These are phyloP conservation scores for Castor canadensis DNA, from an alignment of 2,113 vertebrate genomes.

Conservation along the genomic window DNA sequence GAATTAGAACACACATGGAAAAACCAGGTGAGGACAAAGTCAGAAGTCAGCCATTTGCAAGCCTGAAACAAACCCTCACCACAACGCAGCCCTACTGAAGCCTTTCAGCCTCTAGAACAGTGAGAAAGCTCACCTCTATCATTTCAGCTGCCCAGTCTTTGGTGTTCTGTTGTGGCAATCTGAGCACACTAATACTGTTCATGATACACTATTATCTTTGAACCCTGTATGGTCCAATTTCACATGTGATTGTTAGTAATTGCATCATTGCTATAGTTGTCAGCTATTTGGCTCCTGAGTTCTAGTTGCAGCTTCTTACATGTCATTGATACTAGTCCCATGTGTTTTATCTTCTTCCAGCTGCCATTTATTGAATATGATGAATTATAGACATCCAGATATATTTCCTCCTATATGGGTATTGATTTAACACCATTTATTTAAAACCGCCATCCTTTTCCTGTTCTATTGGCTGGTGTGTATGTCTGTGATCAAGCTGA, in stretches of 20 bases:
- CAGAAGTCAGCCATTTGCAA: not conserved
- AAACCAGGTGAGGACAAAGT: accelerated
- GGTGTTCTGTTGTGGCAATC: not conserved
- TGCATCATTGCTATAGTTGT: too few species aligned
- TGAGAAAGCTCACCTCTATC: not conserved
- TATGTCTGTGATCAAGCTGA: too few species aligned
- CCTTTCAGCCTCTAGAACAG: not conserved
- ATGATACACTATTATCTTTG: not conserved
- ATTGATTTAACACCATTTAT: too few species aligned
- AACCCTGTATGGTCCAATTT: not conserved
- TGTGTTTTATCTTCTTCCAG: not conserved
- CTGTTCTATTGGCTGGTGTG: too few species aligned
- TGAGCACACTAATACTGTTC: not conserved
- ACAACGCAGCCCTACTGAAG: not conserved
- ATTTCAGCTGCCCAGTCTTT: not conserved
- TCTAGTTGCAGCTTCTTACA: not conserved
- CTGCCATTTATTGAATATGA: not conserved
- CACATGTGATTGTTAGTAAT: too few species aligned
- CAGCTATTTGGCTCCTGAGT: not conserved
- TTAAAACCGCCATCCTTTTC: too few species aligned
- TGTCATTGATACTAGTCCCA: not conserved
- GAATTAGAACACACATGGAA: not conserved
- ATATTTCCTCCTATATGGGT: not conserved
- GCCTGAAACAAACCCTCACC: not conserved
- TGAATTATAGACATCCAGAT: not conserved